Percentiles rank a stretch among this genome's conserved stretches.
Conservation (phyloP, 2,888 invertebrate species). For the Brachyopa scutellaris region DNA sequence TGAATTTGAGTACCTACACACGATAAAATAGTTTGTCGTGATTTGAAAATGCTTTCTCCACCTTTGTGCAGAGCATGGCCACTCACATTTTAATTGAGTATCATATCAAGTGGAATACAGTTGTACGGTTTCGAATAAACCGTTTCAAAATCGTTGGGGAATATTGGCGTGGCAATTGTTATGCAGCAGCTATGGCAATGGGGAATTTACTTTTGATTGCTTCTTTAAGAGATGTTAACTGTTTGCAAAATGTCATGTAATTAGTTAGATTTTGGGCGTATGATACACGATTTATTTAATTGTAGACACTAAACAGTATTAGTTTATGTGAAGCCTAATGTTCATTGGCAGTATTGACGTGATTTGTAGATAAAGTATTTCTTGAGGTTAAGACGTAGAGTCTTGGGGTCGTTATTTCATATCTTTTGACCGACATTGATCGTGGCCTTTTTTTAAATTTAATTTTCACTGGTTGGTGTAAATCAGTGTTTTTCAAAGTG, state of each 20-base stretch:
- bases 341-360: no score
- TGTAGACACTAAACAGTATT: no score
- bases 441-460: slow-evolving; percentile 9
- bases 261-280: slow-evolving; percentile 34
- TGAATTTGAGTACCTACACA: slow-evolving; percentile 32
- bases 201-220: slow-evolving; percentile 10
- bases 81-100: slow-evolving; percentile 32
- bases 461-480: no score
- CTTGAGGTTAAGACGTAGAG: no score
- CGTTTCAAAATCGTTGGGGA: slow-evolving; percentile 16
- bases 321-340: no score
- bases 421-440: slow-evolving; percentile 18
- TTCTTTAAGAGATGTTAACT: slow-evolving; percentile 23
- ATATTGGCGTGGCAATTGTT: slow-evolving; percentile 13
- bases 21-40: slow-evolving; percentile 22
- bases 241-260: slow-evolving; percentile 38
- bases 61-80: slow-evolving; percentile 12
- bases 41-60: slow-evolving; percentile 52
- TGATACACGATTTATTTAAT: slow-evolving; percentile 17
- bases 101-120: background rate
- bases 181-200: slow-evolving; percentile 28
- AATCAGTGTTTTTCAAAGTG: no score
- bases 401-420: no score
- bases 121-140: background rate
- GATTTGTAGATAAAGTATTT: no score